phyloP scores from a whole-genome alignment of 2,797 vertebrate genomes.

The Ispidina lecontei region DNA sequence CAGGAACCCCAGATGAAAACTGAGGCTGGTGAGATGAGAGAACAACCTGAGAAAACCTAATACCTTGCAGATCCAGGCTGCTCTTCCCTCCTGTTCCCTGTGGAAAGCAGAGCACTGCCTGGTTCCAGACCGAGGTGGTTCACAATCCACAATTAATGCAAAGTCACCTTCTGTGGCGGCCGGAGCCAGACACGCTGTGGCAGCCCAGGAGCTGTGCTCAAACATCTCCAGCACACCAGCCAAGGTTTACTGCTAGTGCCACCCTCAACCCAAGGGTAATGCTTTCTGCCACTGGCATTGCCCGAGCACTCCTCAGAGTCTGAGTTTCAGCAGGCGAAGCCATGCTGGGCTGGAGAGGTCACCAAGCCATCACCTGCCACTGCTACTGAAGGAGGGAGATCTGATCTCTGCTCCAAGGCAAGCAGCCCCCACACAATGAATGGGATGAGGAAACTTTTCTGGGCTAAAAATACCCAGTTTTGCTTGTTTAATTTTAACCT shows the following conservation, averaged over 20 bases:
- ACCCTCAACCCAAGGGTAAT: not conserved
- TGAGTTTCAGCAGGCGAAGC: not conserved
- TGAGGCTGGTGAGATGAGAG: not conserved
- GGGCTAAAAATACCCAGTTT: constrained; percentile 45
- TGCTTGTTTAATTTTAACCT: constrained; percentile 28
- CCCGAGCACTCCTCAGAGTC: accelerated
- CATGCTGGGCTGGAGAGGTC: not conserved
- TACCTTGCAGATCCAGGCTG: not conserved
- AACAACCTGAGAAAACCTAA: not conserved
- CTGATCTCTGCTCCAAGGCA: not conserved
- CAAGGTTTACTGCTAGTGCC: not conserved
- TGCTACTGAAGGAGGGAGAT: not conserved
- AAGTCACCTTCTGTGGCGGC: not conserved
- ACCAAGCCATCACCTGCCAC: not conserved
- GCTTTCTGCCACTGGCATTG: not conserved
- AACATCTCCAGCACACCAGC: not conserved
- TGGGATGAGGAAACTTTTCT: not conserved
- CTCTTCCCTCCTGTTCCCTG: not conserved
- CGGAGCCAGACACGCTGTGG: not conserved
- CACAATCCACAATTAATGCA: not conserved
- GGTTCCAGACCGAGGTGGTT: not conserved
- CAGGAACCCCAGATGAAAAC: not conserved
- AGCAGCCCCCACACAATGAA: not conserved
- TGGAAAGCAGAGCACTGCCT: not conserved
- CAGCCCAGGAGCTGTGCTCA: not conserved